These are phyloP conservation scores for Pipistrellus pipistrellus DNA, from an alignment of 2,797 vertebrate species.

Conservation along the genomic window DNA sequence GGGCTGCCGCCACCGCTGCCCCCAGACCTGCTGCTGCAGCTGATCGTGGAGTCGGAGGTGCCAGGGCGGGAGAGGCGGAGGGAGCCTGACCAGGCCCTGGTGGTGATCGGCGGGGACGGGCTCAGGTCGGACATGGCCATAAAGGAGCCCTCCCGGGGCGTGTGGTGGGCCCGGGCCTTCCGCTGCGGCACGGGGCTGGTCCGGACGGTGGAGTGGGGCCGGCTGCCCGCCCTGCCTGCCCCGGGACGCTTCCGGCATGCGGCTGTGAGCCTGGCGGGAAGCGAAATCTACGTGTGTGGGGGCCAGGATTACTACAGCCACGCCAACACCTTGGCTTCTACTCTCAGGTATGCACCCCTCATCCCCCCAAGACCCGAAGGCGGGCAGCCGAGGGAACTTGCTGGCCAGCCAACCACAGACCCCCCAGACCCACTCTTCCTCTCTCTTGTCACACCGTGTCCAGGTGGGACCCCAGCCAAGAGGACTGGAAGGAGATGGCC, in stretches of 20 bases:
- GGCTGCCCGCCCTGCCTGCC: conserved; percentile 90
- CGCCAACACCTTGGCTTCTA: conserved; percentile 92
- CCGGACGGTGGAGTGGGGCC: conserved; percentile 92
- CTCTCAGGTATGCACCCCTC: conserved; percentile 90
- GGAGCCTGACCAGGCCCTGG: conserved; percentile 89
- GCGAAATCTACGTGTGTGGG: conserved; percentile 92
- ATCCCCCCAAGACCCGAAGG: background rate
- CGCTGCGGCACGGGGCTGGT: conserved; percentile 91
- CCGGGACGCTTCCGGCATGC: conserved; percentile 91
- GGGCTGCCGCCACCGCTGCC: conserved; percentile 88
- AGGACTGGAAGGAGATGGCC: conserved; percentile 88
- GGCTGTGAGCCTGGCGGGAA: conserved; percentile 86
- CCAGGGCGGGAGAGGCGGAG: conserved; percentile 86
- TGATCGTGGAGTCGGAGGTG: conserved; percentile 76
- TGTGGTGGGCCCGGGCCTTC: conserved; percentile 94
- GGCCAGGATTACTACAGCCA: conserved; percentile 94
- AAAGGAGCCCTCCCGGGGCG: conserved; percentile 88
- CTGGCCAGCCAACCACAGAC: background rate
- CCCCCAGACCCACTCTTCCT: conserved; percentile 36
- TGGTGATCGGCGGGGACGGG: conserved; percentile 93
- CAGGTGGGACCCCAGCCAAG: conserved; percentile 86
- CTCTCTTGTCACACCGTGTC: conserved; percentile 21
- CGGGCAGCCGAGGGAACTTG: background rate
- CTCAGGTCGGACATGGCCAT: conserved; percentile 88
- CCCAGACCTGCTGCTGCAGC: conserved; percentile 87